Base-by-base conservation (phyloP, 2,113 vertebrate species). In the Parotia lawesii region DNA sequence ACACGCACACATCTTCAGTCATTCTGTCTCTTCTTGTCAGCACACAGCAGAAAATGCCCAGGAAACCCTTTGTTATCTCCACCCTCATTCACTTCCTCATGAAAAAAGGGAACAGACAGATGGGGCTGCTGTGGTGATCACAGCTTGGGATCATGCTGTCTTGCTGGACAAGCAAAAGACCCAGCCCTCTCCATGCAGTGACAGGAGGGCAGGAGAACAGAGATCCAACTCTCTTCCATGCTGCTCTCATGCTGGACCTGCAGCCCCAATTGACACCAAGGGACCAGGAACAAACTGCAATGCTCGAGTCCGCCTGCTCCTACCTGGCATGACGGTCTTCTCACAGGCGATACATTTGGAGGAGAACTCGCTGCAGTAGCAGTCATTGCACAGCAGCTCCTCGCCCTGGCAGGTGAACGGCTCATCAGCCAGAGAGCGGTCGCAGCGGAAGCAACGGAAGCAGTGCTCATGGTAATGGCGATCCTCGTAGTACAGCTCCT, bases 401-500 rank as follows among this genome's bases (percentile, higher is more conserved):
- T 98, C 98, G 29, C 99, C 99, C 97, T 99, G 99, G 97, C 98
- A 99, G 93, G 99, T 99, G 97, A 99, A 99, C 0, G 99, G 99
- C 94, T 99, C 99, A 0, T 99, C 99, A 0, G 99, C 99, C 85
- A 99, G 94, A 0, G 99, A 99, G 83, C 98, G 98, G 85, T 99
- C 99, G 10, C 99, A 99, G 96, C 99, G 99, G 97, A 99, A 99
- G 97, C 99, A 99, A 14, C 99, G 98, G 96, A 99, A 99, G 94
- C 99, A 99, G 97, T 99, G 98, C 97, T 99, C 99, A 0, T 99
- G 99, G 96, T 99, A 99, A 74, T 99, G 99, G 21, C 98, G 98
- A 79, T 99, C 99, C 96, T 99, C 99, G 0, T 99, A 99, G 96
- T 99, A 99, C 74, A 99, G 98, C 97, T 99, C 99, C 99, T 99